These are phyloP conservation scores for Ophraella communa DNA, from an alignment of 2,888 invertebrate genomes.

Conservation along the genomic window DNA sequence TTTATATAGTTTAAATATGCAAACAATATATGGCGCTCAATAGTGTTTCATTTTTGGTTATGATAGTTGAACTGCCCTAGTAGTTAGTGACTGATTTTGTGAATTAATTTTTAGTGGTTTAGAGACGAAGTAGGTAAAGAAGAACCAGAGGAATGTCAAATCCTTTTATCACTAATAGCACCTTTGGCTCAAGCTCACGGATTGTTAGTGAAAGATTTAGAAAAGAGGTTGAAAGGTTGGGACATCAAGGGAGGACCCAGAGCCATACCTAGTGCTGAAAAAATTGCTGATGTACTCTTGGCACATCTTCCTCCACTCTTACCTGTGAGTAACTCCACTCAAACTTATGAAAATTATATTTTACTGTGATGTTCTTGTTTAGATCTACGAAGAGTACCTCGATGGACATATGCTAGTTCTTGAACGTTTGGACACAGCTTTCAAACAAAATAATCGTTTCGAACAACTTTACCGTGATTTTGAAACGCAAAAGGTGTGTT, in stretches of 20 bases:
- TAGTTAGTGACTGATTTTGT: too few species aligned
- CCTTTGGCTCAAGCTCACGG: constrained; percentile 85
- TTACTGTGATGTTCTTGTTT: constrained; percentile 1
- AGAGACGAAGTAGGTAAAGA: constrained; percentile 68
- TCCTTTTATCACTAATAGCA: constrained; percentile 67
- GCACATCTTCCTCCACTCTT: constrained; percentile 70
- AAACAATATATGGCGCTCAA: too few species aligned
- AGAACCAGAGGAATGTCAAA: constrained; percentile 67
- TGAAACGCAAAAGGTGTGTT: constrained; percentile 84
- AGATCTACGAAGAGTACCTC: constrained; percentile 75
- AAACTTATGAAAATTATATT: background rate
- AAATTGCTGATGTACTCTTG: constrained; percentile 78
- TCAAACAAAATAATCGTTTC: constrained; percentile 72
- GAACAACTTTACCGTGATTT: constrained; percentile 77
- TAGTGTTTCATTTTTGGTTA: too few species aligned
- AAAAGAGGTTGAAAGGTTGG: constrained; percentile 77
- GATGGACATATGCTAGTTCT: constrained; percentile 78
- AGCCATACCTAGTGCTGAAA: constrained; percentile 60
- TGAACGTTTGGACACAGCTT: constrained; percentile 80
- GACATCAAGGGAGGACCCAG: constrained; percentile 66
- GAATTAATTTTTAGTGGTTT: constrained; percentile 69
- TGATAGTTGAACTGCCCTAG: too few species aligned
- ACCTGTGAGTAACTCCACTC: constrained; percentile 59
- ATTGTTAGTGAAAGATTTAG: constrained; percentile 78
- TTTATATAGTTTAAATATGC: too few species aligned